Evolutionary conservation across 2,888 invertebrate genomes (phyloP).

Genomic region (Andricus quercusramuli): DNA sequence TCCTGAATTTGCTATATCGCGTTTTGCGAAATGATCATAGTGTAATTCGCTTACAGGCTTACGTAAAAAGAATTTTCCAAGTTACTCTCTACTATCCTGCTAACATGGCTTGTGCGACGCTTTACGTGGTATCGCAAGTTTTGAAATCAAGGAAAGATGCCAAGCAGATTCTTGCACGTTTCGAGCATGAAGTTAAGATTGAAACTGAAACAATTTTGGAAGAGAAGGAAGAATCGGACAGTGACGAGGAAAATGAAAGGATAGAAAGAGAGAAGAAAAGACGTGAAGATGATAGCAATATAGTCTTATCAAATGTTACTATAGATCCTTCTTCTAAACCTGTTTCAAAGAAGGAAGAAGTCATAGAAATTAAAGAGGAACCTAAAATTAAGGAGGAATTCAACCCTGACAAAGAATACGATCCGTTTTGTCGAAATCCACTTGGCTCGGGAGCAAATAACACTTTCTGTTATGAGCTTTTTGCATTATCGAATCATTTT

Average conservation of each 20-base stretch:
- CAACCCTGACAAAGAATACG: constrained; percentile 80
- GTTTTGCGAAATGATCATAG: constrained; percentile 90
- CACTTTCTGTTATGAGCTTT: constrained; percentile 88
- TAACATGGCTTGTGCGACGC: constrained; percentile 89
- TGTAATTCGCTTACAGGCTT: constrained; percentile 86
- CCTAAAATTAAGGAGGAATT: constrained; percentile 61
- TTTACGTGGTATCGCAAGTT: constrained; percentile 88
- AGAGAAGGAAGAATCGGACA: constrained; percentile 23
- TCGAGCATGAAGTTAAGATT: constrained; percentile 43
- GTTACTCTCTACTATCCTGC: constrained; percentile 86
- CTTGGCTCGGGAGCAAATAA: constrained; percentile 88
- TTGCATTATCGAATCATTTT: constrained; percentile 86
- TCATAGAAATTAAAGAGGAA: constrained; percentile 48
- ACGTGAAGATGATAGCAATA: constrained; percentile 13
- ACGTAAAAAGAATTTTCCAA: constrained; percentile 91
- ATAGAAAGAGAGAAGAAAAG: constrained; percentile 23
- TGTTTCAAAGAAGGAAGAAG: constrained; percentile 40
- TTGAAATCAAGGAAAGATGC: constrained; percentile 62
- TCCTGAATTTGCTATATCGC: constrained; percentile 93
- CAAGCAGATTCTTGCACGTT: constrained; percentile 57
- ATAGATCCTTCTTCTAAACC: constrained; percentile 2
- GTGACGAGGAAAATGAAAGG: constrained; percentile 32
- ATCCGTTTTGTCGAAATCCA: constrained; percentile 90
- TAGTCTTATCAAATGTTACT: constrained; percentile 49
- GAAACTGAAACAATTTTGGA: constrained; percentile 52